phyloP scores from a whole-genome alignment of 2,797 vertebrate genomes.

The Aldrovandia affinis region DNA sequence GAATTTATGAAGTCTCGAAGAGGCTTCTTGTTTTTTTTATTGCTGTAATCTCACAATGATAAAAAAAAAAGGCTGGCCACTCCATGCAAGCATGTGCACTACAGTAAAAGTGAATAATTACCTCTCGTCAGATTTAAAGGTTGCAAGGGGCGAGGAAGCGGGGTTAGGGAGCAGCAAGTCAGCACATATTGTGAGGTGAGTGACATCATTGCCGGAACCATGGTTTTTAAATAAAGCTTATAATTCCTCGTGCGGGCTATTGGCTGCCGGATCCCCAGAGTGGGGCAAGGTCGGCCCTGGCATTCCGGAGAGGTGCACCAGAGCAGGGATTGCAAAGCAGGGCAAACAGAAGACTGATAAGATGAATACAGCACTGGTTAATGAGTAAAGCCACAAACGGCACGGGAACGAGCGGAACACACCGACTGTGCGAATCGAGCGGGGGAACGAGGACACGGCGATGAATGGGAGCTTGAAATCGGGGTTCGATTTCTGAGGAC shows the following conservation, averaged over 20 bases:
- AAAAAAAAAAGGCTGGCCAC: conserved; percentile 63
- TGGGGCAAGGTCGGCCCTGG: neutral
- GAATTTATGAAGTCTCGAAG: conserved; percentile 32
- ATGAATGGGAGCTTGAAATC: neutral
- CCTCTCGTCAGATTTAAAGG: conserved; percentile 34
- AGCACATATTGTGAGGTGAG: neutral
- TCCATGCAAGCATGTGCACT: conserved; percentile 54
- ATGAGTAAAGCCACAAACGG: neutral
- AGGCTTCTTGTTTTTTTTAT: conserved; percentile 54
- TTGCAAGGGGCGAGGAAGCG: conserved; percentile 38
- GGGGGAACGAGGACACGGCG: neutral
- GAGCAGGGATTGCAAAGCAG: neutral
- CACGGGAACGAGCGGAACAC: neutral
- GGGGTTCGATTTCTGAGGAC: neutral
- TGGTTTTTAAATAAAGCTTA: neutral
- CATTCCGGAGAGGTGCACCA: neutral
- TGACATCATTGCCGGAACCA: neutral
- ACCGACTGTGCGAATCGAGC: neutral
- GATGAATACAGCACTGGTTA: neutral
- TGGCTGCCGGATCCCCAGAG: neutral
- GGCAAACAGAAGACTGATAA: neutral
- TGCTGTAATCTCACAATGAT: conserved; percentile 54
- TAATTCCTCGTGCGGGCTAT: neutral
- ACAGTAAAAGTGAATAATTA: conserved; percentile 56
- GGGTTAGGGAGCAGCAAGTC: conserved; percentile 29